These are phyloP conservation scores for Oreochromis niloticus DNA, from an alignment of 2,113 vertebrate genomes.

Conservation along the genomic window DNA sequence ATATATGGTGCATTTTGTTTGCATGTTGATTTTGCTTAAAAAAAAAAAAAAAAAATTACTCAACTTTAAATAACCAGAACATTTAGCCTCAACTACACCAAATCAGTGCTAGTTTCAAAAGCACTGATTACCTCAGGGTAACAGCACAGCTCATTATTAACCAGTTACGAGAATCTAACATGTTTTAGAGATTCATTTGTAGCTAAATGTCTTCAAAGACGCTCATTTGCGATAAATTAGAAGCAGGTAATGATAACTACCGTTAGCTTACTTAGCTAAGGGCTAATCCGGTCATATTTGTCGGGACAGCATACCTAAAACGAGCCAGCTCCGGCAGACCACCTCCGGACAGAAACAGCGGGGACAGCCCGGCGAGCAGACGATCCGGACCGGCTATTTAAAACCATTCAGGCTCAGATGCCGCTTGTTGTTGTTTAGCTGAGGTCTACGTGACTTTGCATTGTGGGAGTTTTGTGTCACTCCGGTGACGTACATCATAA, in stretches of 20 bases:
- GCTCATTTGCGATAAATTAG: not conserved
- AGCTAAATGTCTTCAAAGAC: not conserved
- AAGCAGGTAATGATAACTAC: not conserved
- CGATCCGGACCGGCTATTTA: not conserved
- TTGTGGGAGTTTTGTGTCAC: slow-evolving; percentile 28
- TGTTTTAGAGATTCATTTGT: not conserved
- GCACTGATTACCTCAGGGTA: not conserved
- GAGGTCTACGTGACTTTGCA: slow-evolving; percentile 6
- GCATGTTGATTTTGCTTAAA: too few species aligned
- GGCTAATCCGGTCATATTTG: not conserved
- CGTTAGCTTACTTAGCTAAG: not conserved
- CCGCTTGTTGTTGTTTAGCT: not conserved
- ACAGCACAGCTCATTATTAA: not conserved
- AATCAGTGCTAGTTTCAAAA: not conserved
- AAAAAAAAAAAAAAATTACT: too few species aligned
- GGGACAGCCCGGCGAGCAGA: not conserved
- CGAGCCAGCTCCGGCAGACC: not conserved
- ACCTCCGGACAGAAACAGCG: not conserved
- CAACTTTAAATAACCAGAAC: not conserved
- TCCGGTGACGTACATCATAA: slow-evolving; percentile 41
- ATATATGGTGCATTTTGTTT: too few species aligned
- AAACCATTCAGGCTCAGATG: not conserved
- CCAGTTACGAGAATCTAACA: not conserved
- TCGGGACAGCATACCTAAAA: not conserved
- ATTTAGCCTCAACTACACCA: not conserved